These are phyloP conservation scores for Parnassius orleans DNA, from an alignment of 2,888 invertebrate genomes.

Conservation along the genomic window DNA sequence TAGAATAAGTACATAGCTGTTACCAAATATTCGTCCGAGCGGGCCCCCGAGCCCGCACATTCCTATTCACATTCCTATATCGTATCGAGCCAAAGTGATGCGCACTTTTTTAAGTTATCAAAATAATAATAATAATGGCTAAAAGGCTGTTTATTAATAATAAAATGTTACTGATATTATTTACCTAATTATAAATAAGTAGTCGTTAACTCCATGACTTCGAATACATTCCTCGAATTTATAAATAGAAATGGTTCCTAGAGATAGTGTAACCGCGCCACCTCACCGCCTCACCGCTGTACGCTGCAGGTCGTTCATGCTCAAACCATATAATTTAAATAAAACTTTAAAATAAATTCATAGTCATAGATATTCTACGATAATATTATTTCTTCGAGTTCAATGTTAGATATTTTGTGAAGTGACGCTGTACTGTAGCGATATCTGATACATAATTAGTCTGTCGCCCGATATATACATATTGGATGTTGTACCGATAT, in stretches of 20 bases:
- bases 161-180: conserved; percentile 22
- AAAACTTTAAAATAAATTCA: no score
- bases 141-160: conserved; percentile 25
- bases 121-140: conserved; percentile 21
- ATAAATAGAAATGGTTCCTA: conserved; percentile 29
- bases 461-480: no score
- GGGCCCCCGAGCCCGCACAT: not conserved
- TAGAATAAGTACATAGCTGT: conserved; percentile 9
- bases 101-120: conserved; percentile 5
- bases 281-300: not conserved
- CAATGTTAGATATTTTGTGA: no score
- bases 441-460: no score
- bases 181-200: conserved; percentile 38
- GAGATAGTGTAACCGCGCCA: not conserved
- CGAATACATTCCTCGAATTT: conserved; percentile 64
- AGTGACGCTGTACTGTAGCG: no score
- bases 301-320: no score
- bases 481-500: no score
- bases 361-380: no score
- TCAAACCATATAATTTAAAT: no score
- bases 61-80: conserved; percentile 12
- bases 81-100: conserved; percentile 29
- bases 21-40: conserved; percentile 43
- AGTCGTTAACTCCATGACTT: conserved; percentile 66
- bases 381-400: no score